Conservation (phyloP, 2,113 vertebrate species). For the Ardeotis arabs region DNA sequence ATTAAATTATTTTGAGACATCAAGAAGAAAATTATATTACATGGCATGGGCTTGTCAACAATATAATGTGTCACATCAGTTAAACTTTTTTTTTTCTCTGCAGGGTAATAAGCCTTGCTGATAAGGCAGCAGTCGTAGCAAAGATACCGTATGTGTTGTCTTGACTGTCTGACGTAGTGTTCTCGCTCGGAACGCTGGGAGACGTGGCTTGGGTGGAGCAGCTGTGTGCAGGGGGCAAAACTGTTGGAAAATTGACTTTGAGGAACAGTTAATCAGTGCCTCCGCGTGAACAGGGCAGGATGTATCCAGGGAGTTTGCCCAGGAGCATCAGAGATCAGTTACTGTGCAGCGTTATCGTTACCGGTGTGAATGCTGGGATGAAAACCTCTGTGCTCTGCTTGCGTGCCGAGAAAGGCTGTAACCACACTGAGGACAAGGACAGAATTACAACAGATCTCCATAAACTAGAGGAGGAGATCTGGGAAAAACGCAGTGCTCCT, state of each 20-base stretch:
- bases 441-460: neutral
- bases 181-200: neutral
- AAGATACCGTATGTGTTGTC: neutral
- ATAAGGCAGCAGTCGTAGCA: neutral
- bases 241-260: neutral
- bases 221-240: neutral
- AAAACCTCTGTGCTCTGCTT: neutral
- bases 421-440: neutral
- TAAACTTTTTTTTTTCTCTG: neutral
- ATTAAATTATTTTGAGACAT: slow-evolving; percentile 54
- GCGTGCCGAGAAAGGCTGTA: neutral
- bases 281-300: neutral
- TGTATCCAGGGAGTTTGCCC: neutral
- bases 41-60: slow-evolving; percentile 54
- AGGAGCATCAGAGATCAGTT: neutral
- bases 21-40: slow-evolving; percentile 48
- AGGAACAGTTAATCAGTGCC: neutral
- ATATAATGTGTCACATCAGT: slow-evolving; percentile 44
- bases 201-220: neutral
- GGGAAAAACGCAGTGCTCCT: neutral
- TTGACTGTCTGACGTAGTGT: neutral
- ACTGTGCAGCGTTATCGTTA: accelerated
- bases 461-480: neutral
- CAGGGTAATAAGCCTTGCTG: neutral
- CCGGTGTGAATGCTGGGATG: neutral